Percentiles rank a stretch among this genome's conserved stretches.
Evolutionary conservation across 2,113 vertebrate species (phyloP).

Genomic region (Numida meleagris): DNA sequence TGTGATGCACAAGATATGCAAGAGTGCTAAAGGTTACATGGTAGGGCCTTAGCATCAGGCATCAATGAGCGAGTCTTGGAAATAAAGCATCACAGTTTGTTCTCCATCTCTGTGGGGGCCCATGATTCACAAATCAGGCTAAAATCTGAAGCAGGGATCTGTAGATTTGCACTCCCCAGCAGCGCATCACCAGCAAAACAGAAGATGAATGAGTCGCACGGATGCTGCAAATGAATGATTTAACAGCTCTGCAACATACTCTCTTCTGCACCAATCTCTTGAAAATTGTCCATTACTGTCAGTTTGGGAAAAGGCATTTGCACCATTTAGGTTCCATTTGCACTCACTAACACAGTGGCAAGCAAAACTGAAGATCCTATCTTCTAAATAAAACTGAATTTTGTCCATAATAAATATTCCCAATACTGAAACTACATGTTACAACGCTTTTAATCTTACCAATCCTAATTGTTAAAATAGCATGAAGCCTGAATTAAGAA

Average conservation of each 20-base stretch:
- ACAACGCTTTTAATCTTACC: not conserved
- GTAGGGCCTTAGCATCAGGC: not conserved
- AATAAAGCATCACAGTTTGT: not conserved
- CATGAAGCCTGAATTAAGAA: not conserved
- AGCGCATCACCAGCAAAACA: not conserved
- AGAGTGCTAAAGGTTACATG: rapidly evolving
- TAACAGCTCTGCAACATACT: not conserved
- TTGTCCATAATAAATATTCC: not conserved
- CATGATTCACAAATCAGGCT: not conserved
- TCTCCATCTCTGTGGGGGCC: not conserved
- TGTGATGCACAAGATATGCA: not conserved
- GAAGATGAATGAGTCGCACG: not conserved
- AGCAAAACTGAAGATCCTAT: not conserved
- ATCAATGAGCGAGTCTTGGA: not conserved
- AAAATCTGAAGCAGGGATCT: not conserved
- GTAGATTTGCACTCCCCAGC: not conserved
- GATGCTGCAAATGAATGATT: not conserved
- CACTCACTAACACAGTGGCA: not conserved
- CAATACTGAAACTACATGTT: not conserved
- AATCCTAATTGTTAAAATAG: not conserved
- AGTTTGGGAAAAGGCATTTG: not conserved
- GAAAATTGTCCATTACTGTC: not conserved
- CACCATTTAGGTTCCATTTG: not conserved
- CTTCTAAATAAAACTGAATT: not conserved
- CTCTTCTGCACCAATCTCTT: not conserved